Conservation (phyloP, 2,797 vertebrate genomes). For the Periophthalmus magnuspinnatus region DNA sequence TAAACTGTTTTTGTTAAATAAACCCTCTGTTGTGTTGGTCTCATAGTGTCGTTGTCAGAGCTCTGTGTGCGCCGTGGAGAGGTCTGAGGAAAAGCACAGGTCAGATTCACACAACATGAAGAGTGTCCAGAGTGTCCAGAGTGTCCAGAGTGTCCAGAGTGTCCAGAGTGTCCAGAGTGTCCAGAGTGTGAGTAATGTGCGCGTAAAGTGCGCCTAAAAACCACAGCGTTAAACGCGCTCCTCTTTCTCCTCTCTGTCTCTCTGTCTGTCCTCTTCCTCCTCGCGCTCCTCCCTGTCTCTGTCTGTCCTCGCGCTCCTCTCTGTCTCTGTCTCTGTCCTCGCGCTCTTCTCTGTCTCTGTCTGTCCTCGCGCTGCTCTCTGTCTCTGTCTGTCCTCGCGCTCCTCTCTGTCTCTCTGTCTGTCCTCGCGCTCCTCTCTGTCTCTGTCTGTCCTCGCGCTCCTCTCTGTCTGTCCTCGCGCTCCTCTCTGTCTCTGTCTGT, state of each 20-base stretch:
- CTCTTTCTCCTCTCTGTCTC: conserved; percentile 32
- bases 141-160: no score
- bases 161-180: no score
- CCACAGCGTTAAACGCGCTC: conserved; percentile 14
- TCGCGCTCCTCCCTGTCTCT: no score
- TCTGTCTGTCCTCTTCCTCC: conserved; percentile 32
- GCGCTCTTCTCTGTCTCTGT: no score
- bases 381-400: no score
- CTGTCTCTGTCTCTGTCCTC: conserved; percentile 49
- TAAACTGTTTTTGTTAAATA: conserved; percentile 72
- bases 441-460: no score
- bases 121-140: conserved; percentile 1
- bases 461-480: no score
- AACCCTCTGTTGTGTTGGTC: conserved; percentile 51
- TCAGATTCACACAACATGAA: background rate
- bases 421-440: conserved; percentile 18
- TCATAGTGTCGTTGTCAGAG: conserved; percentile 75
- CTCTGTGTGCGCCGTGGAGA: conserved; percentile 73
- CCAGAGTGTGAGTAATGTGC: background rate
- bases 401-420: conserved; percentile 38
- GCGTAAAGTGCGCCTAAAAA: background rate
- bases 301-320: conserved; percentile 28
- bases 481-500: conserved; percentile 38
- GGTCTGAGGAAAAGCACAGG: conserved; percentile 2
- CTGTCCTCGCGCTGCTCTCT: conserved; percentile 34